These are phyloP conservation scores for Acanthornis magna DNA, from an alignment of 2,797 vertebrate genomes.

Conservation along the genomic window DNA sequence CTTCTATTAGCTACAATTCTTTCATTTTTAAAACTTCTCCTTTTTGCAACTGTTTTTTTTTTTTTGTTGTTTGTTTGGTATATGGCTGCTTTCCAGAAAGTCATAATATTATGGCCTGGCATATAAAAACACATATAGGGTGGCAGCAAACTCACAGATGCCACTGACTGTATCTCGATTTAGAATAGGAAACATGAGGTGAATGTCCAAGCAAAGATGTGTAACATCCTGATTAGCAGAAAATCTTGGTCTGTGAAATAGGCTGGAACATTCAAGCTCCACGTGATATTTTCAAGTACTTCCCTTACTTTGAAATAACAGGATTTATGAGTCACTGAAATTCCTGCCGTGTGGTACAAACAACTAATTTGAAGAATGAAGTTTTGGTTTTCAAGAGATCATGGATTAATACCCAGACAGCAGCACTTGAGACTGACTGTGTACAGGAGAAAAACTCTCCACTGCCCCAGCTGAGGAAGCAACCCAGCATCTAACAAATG, in stretches of 20 bases:
- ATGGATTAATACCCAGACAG: not conserved
- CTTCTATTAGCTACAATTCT: not conserved
- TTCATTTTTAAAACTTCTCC: not conserved
- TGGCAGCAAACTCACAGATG: not conserved
- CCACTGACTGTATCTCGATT: not conserved
- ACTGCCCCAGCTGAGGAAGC: not conserved
- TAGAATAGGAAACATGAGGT: not conserved
- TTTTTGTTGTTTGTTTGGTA: not conserved
- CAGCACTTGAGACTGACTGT: not conserved
- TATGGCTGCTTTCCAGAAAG: not conserved
- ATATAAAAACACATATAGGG: not conserved
- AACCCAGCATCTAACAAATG: not conserved
- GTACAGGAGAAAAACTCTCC: not conserved
- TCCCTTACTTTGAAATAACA: constrained; percentile 35
- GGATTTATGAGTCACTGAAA: constrained; percentile 35
- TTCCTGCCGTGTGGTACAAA: not conserved
- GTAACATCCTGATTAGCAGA: not conserved
- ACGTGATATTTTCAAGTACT: not conserved
- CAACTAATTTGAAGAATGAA: not conserved
- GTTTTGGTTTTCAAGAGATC: not conserved
- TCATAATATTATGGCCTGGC: not conserved
- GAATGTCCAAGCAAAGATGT: not conserved
- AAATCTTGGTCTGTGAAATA: not conserved
- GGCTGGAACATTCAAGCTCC: not conserved
- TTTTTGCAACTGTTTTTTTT: not conserved